phyloP scores from a whole-genome alignment of 2,113 vertebrate genomes.

The Arvicanthis niloticus region DNA sequence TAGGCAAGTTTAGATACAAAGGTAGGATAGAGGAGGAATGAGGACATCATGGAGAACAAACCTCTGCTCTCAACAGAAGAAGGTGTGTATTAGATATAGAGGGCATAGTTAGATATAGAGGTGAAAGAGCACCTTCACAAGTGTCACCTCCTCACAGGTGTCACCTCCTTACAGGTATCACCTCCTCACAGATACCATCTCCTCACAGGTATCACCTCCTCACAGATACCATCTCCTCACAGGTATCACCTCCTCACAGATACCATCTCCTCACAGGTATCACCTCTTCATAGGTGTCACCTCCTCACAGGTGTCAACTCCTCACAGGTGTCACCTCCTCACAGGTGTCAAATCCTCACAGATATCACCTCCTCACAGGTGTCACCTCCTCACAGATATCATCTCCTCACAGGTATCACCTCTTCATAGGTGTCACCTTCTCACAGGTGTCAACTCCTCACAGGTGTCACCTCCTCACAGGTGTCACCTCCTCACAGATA shows the following conservation, averaged over 20 bases:
- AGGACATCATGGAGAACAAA: neutral
- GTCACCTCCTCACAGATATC: neutral
- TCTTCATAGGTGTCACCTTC: too few relatives aligned
- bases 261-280: too few relatives aligned
- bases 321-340: too few relatives aligned
- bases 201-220: neutral
- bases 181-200: too few relatives aligned
- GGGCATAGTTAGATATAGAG: neutral
- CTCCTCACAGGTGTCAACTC: too few relatives aligned
- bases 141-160: neutral
- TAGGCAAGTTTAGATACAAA: neutral
- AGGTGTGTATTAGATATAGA: neutral
- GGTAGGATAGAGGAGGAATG: neutral
- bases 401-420: too few relatives aligned
- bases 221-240: too few relatives aligned
- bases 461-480: too few relatives aligned
- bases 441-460: too few relatives aligned
- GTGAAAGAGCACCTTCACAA: neutral
- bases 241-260: neutral
- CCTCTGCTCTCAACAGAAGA: neutral
- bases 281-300: too few relatives aligned
- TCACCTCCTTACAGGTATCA: neutral
- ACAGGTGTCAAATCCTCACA: too few relatives aligned
- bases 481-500: neutral
- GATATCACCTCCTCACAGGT: neutral